Evolutionary conservation across 2,888 invertebrate genomes (phyloP).

Genomic region (Caradrina kadenii): DNA sequence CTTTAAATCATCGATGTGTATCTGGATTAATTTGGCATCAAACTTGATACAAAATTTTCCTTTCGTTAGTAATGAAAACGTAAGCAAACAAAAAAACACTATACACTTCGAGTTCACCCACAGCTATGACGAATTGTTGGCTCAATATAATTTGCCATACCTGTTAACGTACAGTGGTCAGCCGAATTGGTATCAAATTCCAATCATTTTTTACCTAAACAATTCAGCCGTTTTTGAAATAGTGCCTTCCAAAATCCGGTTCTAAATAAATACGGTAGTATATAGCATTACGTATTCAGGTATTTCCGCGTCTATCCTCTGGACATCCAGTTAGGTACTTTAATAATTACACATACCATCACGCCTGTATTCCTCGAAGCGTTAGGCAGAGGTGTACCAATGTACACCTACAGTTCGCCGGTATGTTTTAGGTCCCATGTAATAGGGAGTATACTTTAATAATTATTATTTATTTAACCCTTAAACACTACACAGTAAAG

Average conservation of each 20-base stretch:
- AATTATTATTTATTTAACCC: no score
- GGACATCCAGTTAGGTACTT: no score
- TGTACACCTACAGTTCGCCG: no score
- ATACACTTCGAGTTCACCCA: background rate
- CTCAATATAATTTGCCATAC: slow-evolving; percentile 22
- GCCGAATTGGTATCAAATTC: background rate
- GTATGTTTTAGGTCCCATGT: no score
- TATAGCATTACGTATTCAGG: no score
- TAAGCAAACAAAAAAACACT: background rate
- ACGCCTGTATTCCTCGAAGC: no score
- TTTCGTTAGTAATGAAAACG: slow-evolving; percentile 18
- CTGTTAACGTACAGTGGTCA: background rate
- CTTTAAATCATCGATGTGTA: background rate
- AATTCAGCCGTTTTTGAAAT: background rate
- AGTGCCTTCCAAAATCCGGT: background rate
- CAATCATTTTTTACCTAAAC: background rate
- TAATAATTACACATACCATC: no score
- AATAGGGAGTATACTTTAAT: no score
- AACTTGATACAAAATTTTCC: background rate
- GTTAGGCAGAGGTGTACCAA: no score
- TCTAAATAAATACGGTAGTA: no score
- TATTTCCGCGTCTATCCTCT: no score
- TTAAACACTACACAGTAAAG: no score
- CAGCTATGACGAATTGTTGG: slow-evolving; percentile 20
- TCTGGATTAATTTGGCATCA: background rate